Evolutionary conservation across 2,888 invertebrate genomes (phyloP), one percentile per base, ranked within the genome.

Genomic region (Yponomeuta cagnagella): DNA sequence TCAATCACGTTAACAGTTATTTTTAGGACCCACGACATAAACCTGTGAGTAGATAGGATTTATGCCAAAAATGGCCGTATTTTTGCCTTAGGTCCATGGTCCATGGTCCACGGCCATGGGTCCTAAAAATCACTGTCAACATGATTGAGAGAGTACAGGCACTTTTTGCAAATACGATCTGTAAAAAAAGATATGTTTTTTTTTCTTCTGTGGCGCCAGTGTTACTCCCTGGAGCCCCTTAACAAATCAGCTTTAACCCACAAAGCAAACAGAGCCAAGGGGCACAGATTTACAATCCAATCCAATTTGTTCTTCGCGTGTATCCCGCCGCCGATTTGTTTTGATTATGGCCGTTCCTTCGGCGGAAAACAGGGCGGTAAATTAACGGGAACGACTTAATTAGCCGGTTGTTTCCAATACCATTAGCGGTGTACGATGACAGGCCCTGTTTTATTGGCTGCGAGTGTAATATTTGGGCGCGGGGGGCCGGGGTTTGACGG

Each of bases 311-410:
- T 85, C 86, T 84, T 89, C 77, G 90, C 90, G 90, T 90, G 90
- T 85, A 85, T 83, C 78, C 79, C 79, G 84, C 78, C 79, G 84
- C 78, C 89, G 87, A 91, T 91, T 90, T 89, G 85, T 91, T 90
- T 89, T 88, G 89, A 90, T 91, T 90, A 90, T 86, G 80, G 85
- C 83, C 82, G 84, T 85, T 85, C 77, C 80, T 80, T 79, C 79
- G 77, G 79, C 83, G 80, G 85, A 87, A 86, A 89, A 89, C 89
- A 86, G 15, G 84, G 82, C 87, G 79, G 88, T 90, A 91, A 90
- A 91, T 91, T 89, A 87, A 87, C 83, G 80, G 78, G 76, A 82
- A 88, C 82, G 88, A 86, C 89, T 91, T 91, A 91, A 91, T 91
- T 91, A 91, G 85, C 79, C 78, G 77, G 79, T 77, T 85, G 86